These are phyloP conservation scores for Champsocephalus gunnari DNA, from an alignment of 2,797 vertebrate species.

Conservation along the genomic window DNA sequence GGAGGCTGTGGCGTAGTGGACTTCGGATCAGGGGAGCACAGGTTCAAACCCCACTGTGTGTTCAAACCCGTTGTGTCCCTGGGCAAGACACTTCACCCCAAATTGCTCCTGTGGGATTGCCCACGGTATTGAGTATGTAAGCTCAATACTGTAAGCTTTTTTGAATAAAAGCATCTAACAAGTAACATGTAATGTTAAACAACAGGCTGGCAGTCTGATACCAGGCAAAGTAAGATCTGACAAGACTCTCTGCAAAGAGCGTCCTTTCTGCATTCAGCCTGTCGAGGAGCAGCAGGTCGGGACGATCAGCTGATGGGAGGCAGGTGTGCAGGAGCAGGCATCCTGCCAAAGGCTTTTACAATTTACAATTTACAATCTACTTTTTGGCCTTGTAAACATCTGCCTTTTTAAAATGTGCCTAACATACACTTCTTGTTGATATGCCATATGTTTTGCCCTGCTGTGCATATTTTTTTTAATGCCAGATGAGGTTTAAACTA, in stretches of 20 bases:
- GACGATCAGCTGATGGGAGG: constrained; percentile 23
- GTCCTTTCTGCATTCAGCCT: constrained; percentile 3
- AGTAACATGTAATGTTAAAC: background rate
- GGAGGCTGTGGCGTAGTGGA: too few relatives aligned
- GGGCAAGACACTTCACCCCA: too few relatives aligned
- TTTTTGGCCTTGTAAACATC: background rate
- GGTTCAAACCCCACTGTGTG: too few relatives aligned
- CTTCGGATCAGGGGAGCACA: too few relatives aligned
- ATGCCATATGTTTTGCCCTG: background rate
- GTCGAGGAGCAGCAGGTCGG: constrained; percentile 21
- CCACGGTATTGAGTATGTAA: too few relatives aligned
- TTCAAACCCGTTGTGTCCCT: too few relatives aligned
- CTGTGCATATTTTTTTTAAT: background rate
- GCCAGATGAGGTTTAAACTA: background rate
- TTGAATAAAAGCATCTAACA: too few relatives aligned
- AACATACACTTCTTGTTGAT: background rate
- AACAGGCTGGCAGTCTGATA: background rate
- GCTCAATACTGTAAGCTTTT: too few relatives aligned
- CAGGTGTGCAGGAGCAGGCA: constrained; percentile 21
- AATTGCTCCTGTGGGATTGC: too few relatives aligned
- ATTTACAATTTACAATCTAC: too few relatives aligned
- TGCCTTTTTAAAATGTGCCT: background rate
- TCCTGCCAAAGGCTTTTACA: background rate
- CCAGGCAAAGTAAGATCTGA: background rate
- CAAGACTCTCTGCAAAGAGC: background rate